Conservation (phyloP, 2,888 invertebrate species). For the Acronicta psi region DNA sequence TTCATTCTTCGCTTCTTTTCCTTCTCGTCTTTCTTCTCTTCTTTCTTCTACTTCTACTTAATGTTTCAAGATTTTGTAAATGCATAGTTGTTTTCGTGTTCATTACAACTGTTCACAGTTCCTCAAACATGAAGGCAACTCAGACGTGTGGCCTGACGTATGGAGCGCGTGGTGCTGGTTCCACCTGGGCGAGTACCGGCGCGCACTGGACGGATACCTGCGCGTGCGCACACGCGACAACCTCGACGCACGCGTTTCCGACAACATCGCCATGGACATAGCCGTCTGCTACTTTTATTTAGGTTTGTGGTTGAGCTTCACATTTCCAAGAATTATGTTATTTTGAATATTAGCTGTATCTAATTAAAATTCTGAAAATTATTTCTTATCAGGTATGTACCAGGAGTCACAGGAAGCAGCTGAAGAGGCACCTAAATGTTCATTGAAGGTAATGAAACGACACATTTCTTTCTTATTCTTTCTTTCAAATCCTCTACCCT, state of each 20-base stretch:
- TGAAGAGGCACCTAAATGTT: slow-evolving; percentile 90
- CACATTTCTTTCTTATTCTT: no score
- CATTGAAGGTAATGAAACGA: slow-evolving; percentile 82
- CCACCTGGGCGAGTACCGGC: slow-evolving; percentile 97
- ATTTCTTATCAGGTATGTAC: slow-evolving; percentile 87
- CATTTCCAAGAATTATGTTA: neutral
- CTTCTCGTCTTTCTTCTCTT: no score
- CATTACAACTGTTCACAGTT: slow-evolving; percentile 59
- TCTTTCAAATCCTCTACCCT: no score
- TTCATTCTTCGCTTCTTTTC: no score
- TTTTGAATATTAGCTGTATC: no score
- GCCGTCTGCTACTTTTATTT: slow-evolving; percentile 99
- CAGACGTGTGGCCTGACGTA: slow-evolving; percentile 88
- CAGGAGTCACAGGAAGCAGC: slow-evolving; percentile 91
- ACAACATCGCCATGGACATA: slow-evolving; percentile 93
- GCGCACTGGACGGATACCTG: slow-evolving; percentile 93
- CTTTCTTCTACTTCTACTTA: no score
- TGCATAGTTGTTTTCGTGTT: no score
- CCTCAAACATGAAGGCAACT: slow-evolving; percentile 78
- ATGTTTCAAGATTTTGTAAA: no score
- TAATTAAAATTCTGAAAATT: no score
- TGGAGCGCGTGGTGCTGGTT: slow-evolving; percentile 99
- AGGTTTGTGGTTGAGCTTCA: slow-evolving; percentile 83
- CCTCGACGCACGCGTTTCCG: slow-evolving; percentile 85
- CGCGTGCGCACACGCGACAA: slow-evolving; percentile 70